Evolutionary conservation across 2,113 vertebrate species (phyloP), one percentile per base, ranked within the genome.

Genomic region (Accipiter cooperii): DNA sequence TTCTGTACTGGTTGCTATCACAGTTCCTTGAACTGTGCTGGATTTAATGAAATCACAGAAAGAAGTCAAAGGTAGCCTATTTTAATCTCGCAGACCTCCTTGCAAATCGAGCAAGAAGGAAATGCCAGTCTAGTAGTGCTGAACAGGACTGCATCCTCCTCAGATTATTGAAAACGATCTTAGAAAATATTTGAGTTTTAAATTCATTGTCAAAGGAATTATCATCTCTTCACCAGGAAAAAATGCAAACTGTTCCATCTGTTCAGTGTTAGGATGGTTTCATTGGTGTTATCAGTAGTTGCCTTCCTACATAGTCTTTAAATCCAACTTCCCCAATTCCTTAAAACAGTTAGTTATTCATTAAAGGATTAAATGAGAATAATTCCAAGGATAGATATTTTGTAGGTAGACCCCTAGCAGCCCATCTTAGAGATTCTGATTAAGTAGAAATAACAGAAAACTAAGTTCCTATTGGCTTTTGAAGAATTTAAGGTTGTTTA

Each of bases 211-310:
- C 16, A 26, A 33, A 78, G 49, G 42, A 76, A 5, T n/a, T 80
- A 34, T 15, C 6, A 4, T 20, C n/a, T n/a, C 36, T 66, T 40
- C 12, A 18, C 66, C 49, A 60, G 77, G 47, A 63, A 40, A 36
- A 42, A 63, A 6, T 33, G 63, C 4, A 3, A 61, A 12, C 33
- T 51, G 10, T 33, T 78, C 76, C 17, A 31, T 17, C 54, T 20
- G 0, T 4, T 60, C 49, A 20, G 33, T 8, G 5, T 3, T 12
- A 25, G 44, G 24, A 4, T 80, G 44, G 25, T 34, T 77, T 58
- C 4, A 1, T 2, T 68, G 38, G 14, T 51, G 12, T 40, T 34
- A 10, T 13, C 42, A 33, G 31, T 3, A 10, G 16, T 40, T 90
- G 25, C 58, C 38, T 77, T 15, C 3, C 17, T 34, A 12, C 24